A percentile compares a stretch with the other conserved stretches of the same genome.
Evolutionary conservation across 2,888 invertebrate genomes (phyloP).

Genomic region (Malachius bipustulatus): DNA sequence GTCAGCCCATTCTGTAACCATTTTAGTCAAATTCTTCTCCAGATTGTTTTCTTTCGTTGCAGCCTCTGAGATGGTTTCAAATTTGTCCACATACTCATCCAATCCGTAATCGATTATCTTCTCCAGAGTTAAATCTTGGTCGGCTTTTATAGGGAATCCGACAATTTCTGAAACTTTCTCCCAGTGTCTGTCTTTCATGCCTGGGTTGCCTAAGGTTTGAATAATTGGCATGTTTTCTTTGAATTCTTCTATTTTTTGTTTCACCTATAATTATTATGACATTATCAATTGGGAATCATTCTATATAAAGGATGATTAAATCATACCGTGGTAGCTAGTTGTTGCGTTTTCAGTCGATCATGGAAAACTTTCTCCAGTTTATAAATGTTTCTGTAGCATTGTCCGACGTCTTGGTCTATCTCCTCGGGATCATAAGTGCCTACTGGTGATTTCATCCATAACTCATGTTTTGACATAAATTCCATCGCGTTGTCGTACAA

Average conservation of each 20-base stretch:
- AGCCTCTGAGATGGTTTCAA: slow-evolving; percentile 85
- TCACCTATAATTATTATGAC: slow-evolving; percentile 28
- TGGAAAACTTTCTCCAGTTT: slow-evolving; percentile 81
- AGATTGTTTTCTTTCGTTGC: slow-evolving; percentile 93
- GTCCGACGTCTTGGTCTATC: slow-evolving; percentile 69
- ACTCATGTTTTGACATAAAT: slow-evolving; percentile 67
- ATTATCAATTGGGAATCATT: neutral
- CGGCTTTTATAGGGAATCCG: slow-evolving; percentile 81
- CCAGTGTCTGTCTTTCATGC: slow-evolving; percentile 87
- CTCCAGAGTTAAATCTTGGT: slow-evolving; percentile 67
- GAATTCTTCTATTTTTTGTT: slow-evolving; percentile 73
- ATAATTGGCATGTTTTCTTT: slow-evolving; percentile 84
- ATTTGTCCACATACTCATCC: slow-evolving; percentile 77
- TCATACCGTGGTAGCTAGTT: slow-evolving; percentile 52
- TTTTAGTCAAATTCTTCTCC: slow-evolving; percentile 77
- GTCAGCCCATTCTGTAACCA: slow-evolving; percentile 85
- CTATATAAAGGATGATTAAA: slow-evolving; percentile 3
- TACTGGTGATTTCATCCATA: slow-evolving; percentile 78
- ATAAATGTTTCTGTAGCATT: slow-evolving; percentile 60
- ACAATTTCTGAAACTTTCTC: slow-evolving; percentile 89
- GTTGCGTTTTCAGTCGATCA: slow-evolving; percentile 60
- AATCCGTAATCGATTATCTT: slow-evolving; percentile 85
- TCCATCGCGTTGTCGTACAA: slow-evolving; percentile 83
- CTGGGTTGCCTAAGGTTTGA: slow-evolving; percentile 87
- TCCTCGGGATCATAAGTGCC: slow-evolving; percentile 78